Evolutionary conservation across 2,113 vertebrate species (phyloP), one percentile per base, ranked within the genome.

Genomic region (Alces alces): DNA sequence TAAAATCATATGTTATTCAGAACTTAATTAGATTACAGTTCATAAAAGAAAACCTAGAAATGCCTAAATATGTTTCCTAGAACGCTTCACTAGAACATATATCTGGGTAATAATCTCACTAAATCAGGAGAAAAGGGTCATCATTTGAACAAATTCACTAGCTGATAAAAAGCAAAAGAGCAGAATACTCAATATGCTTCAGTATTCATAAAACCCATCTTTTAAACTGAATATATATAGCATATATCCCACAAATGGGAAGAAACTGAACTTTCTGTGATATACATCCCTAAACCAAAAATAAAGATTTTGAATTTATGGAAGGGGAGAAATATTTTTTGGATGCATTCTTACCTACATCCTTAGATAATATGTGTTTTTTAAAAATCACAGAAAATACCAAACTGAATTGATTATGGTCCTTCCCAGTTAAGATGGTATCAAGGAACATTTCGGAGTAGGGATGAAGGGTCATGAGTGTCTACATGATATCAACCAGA

Each of bases 1-100:
- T 88, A 52, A 13, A 95, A 83, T 84, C 86, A 79, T 70, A 92
- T 89, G 54, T 86, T 95, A 94, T 60, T 93, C 64, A 76, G 64
- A 93, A 73, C 17, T 94, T 96, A 97, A 96, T 92, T 83, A 47
- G 36, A 43, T 43, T 93, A 95, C 6, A 97, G 83, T 86, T 93
- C 86, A 89, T 39, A 57, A 50, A 90, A 97, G 39, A 96, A 96
- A 96, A 64, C 19, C n/a, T 54, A 13, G 54, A 95, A 57, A 93
- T 91, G 27, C 27, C 57, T 78, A 93, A 92, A 61, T 87, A 80
- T 82, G 15, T 43, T 91, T 39, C 36, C 30, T 7, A 0, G 79
- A 95, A 96, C 6, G 54, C 12, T 79, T 96, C 15, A 55, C 28
- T 92, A 79, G 17, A 84, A 85, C 36, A 96, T 21, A 33, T 79